Evolutionary conservation across 1,140 invertebrate species (phyloP).

Genomic region (Schlechtendalia chinensis): DNA sequence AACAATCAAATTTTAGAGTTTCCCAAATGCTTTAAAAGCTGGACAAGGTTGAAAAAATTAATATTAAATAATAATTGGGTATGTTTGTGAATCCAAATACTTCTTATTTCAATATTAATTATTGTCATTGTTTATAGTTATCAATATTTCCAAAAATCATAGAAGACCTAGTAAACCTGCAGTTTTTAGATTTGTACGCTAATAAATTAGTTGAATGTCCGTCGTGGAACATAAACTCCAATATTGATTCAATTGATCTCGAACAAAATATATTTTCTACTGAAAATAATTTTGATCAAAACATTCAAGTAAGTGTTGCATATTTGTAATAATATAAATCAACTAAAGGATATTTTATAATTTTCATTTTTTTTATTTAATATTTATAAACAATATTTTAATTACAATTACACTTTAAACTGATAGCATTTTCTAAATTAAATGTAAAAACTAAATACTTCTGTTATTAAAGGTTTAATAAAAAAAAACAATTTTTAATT

Average conservation of each 20-base stretch:
- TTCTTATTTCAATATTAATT: too few relatives aligned
- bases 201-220: slow-evolving; percentile 15
- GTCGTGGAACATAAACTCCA: slow-evolving; percentile 6
- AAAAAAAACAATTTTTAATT: too few relatives aligned
- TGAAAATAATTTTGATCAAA: background rate
- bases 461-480: too few relatives aligned
- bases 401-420: too few relatives aligned
- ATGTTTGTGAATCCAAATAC: background rate
- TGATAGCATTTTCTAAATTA: too few relatives aligned
- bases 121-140: background rate
- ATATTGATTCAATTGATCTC: slow-evolving; percentile 9
- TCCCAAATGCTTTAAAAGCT: slow-evolving; percentile 40
- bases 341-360: too few relatives aligned
- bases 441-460: too few relatives aligned
- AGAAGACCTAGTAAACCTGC: background rate
- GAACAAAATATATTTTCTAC: slow-evolving; percentile 33
- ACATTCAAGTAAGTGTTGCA: background rate
- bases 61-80: slow-evolving; percentile 25
- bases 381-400: too few relatives aligned
- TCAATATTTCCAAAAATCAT: slow-evolving; percentile 30
- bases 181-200: slow-evolving; percentile 25
- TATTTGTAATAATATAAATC: background rate
- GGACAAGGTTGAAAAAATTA: slow-evolving; percentile 25
- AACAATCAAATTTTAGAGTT: slow-evolving; percentile 17
- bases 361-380: too few relatives aligned